phyloP scores from a whole-genome alignment of 2,113 vertebrate genomes.

The Bufo gargarizans region DNA sequence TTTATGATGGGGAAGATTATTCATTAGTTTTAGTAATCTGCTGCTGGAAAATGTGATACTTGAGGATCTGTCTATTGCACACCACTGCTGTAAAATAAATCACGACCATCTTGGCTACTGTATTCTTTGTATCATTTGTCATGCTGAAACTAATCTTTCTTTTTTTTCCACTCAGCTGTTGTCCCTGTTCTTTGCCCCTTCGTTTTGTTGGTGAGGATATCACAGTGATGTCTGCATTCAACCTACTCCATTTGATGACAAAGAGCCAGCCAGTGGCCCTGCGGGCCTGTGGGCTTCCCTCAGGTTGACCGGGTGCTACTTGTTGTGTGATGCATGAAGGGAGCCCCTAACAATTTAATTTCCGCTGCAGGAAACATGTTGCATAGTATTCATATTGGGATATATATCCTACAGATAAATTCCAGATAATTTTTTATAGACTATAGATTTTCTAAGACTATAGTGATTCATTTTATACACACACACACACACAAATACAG shows the following conservation, averaged over 20 bases:
- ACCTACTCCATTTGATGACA: constrained; percentile 98
- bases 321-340: constrained; percentile 74
- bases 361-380: constrained; percentile 77
- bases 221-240: constrained; percentile 98
- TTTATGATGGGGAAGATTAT: neutral
- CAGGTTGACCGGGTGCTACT: constrained; percentile 93
- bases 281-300: constrained; percentile 95
- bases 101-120: constrained; percentile 12
- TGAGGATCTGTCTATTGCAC: neutral
- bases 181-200: constrained; percentile 78
- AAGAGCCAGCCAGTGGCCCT: constrained; percentile 96
- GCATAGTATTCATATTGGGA: neutral
- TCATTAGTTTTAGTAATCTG: neutral
- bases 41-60: neutral
- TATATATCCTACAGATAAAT: too few species aligned
- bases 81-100: constrained; percentile 8
- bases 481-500: neutral
- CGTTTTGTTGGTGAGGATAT: constrained; percentile 82
- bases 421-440: too few species aligned
- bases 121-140: constrained; percentile 34
- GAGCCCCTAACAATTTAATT: constrained; percentile 72
- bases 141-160: constrained; percentile 54
- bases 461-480: neutral
- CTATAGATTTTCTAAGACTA: neutral
- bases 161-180: constrained; percentile 80